These are phyloP conservation scores for Perithous albicinctus DNA, from an alignment of 2,888 invertebrate genomes.

Conservation along the genomic window DNA sequence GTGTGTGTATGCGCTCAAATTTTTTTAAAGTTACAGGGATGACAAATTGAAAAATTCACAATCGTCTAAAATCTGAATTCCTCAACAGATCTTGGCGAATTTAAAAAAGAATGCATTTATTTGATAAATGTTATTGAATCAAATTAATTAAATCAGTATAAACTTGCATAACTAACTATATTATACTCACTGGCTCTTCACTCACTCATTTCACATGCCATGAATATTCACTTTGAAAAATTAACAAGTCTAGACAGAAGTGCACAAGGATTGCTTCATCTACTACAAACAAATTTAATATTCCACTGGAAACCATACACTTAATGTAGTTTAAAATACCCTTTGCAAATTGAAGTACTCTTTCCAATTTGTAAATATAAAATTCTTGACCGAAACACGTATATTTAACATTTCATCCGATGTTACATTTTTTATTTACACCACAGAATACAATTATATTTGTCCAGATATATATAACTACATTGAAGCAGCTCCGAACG, in stretches of 20 bases:
- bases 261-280: background rate
- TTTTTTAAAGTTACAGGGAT: no score
- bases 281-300: background rate
- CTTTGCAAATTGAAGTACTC: background rate
- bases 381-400: background rate
- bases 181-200: background rate
- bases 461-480: background rate
- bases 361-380: background rate
- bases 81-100: no score
- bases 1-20: no score
- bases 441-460: background rate
- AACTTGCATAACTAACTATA: background rate
- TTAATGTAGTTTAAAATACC: background rate
- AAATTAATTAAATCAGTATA: background rate
- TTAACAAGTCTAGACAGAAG: background rate
- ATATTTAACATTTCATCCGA: background rate
- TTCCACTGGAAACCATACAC: background rate
- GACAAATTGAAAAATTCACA: no score
- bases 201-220: background rate
- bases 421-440: background rate
- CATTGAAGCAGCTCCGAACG: background rate
- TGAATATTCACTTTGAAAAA: background rate
- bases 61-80: no score
- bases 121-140: background rate
- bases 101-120: background rate